Conservation (phyloP, 2,113 vertebrate genomes). For the Tupaia chinensis region DNA sequence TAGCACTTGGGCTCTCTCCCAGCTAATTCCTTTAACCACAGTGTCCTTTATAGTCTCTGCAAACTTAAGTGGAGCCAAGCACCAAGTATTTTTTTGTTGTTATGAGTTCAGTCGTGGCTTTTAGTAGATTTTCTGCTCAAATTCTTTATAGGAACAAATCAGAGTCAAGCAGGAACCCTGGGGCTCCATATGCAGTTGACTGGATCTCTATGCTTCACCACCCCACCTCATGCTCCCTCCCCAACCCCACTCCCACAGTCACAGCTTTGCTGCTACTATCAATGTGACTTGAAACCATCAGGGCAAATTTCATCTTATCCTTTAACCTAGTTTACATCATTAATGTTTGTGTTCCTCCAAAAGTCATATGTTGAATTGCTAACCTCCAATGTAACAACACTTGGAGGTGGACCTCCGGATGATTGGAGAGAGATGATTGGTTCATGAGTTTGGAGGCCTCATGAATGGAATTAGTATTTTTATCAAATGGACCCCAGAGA, state of each 20-base stretch:
- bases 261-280: neutral
- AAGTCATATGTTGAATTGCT: neutral
- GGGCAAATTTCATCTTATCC: neutral
- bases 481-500: neutral
- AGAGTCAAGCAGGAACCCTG: neutral
- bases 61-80: neutral
- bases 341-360: too few species aligned
- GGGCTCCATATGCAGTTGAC: neutral
- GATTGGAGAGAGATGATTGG: too few species aligned
- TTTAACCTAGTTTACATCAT: neutral
- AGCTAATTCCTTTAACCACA: neutral
- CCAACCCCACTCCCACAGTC: neutral
- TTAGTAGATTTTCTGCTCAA: neutral
- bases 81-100: neutral
- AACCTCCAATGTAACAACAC: neutral
- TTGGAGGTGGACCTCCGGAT: neutral
- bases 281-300: neutral
- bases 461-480: neutral
- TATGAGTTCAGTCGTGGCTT: neutral
- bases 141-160: neutral
- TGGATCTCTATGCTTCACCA: neutral
- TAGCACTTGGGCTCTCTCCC: neutral
- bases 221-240: neutral
- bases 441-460: neutral
- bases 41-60: neutral